Evolutionary conservation across 2,888 invertebrate genomes (phyloP), one percentile per base, ranked within the genome.

Genomic region (Megaustenia siamemsis): DNA sequence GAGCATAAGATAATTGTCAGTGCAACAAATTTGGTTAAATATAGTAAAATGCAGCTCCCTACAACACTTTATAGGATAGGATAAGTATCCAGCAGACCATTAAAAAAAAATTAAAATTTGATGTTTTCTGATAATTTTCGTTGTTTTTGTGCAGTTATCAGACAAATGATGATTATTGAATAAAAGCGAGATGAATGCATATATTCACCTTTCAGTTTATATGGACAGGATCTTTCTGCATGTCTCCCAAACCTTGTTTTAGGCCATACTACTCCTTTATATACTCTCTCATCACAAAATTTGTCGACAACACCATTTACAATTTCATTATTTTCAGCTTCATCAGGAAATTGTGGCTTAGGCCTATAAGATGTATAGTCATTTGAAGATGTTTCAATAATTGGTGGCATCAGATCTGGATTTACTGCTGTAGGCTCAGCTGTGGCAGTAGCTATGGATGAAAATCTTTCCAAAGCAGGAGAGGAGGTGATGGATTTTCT

Each of bases 301-400:
- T 79, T 76, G 76, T 76, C 76, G 15, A 76, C 76, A 76, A 76
- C 76, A 35, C 76, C 76, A 73, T 45, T 73, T 12, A 43, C n/a
- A 76, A 32, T 49, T 53, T 76, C 76, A 73, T 10, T 18, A 77
- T 71, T 5, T 2, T 28, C 35, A 5, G 2, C 32, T 49, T 75
- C 71, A n/a, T 45, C 28, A 45, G 71, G 71, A 18, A 24, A 6
- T 5, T 32, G 18, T 40, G 53, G 76, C 10, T 3, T 40, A 45
- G 53, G 76, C 10, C 0, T 40, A 45, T 71, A 40, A 24, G 4
- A 43, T 43, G 45, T 21, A 24, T 4, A 15, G n/a, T 75, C 28
- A 28, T 45, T 45, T 28, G 75, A 40, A 18, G 75, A 10, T 45
- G 49, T 12, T 18, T 75, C 45, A 32, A 32, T n/a, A 28, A n/a